Evolutionary conservation across 1,140 invertebrate genomes (phyloP).

Genomic region (Hylaeus volcanicus): DNA sequence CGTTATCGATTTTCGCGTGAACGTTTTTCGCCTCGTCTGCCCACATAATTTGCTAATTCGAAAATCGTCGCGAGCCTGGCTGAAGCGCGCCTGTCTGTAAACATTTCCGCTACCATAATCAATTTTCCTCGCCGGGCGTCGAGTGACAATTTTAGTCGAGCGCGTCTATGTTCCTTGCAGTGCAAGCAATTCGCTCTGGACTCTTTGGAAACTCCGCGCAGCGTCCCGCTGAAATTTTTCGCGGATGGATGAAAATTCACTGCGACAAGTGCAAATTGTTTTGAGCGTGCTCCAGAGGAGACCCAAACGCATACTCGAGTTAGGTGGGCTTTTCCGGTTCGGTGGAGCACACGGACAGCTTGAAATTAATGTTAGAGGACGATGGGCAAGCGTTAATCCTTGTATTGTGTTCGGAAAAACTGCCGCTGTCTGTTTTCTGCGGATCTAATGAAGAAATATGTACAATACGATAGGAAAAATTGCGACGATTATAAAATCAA

Average conservation of each 20-base stretch:
- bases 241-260: background rate
- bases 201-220: background rate
- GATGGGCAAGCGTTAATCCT: no score
- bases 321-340: background rate
- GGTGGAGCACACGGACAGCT: background rate
- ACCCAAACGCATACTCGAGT: background rate
- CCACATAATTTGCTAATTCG: slow-evolving; percentile 30
- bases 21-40: background rate
- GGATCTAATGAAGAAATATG: no score
- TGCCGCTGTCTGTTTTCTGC: no score
- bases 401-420: no score
- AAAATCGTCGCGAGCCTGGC: slow-evolving; percentile 18
- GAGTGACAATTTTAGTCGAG: slow-evolving; percentile 16
- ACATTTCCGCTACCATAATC: slow-evolving; percentile 34
- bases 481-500: no score
- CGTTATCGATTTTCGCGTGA: slow-evolving; percentile 19
- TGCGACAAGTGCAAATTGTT: background rate
- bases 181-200: slow-evolving; percentile 17
- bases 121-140: slow-evolving; percentile 12
- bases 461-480: no score
- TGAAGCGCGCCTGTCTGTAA: slow-evolving; percentile 10
- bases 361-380: no score
- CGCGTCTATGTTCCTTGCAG: background rate
- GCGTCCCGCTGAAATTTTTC: background rate
- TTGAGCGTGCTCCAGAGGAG: background rate